phyloP scores from a whole-genome alignment of 2,888 invertebrate genomes.

The Cheilosia variabilis region DNA sequence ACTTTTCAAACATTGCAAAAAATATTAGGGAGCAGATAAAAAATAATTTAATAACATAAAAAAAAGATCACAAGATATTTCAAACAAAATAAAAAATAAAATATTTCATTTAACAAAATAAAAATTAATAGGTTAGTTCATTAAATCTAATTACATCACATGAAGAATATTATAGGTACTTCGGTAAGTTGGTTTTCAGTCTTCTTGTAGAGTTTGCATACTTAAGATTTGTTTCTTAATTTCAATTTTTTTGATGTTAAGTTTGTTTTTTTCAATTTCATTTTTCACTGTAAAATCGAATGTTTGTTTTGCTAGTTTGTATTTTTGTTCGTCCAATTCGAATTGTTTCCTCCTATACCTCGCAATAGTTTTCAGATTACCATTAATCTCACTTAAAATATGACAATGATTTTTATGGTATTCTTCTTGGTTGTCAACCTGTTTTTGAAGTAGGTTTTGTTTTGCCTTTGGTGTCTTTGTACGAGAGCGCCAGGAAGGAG shows the following conservation, averaged over 20 bases:
- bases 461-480: too few species aligned
- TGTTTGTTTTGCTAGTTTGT: neutral
- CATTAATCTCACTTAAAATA: neutral
- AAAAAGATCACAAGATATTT: too few species aligned
- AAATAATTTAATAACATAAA: conserved; percentile 8
- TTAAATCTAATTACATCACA: neutral
- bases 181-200: neutral
- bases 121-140: neutral
- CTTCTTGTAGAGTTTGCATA: neutral
- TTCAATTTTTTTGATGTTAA: neutral
- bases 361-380: neutral
- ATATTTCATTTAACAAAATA: neutral
- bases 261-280: conserved; percentile 6
- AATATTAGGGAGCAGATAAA: conserved; percentile 1
- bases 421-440: too few species aligned
- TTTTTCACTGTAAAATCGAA: neutral
- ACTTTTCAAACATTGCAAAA: neutral
- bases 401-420: neutral
- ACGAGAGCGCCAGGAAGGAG: too few species aligned
- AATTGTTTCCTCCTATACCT: neutral
- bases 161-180: neutral
- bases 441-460: too few species aligned
- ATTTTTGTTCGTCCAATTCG: conserved; percentile 9
- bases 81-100: neutral
- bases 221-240: too few species aligned